phyloP scores from a whole-genome alignment of 2,113 vertebrate species.

The Vulpes ferrilata region DNA sequence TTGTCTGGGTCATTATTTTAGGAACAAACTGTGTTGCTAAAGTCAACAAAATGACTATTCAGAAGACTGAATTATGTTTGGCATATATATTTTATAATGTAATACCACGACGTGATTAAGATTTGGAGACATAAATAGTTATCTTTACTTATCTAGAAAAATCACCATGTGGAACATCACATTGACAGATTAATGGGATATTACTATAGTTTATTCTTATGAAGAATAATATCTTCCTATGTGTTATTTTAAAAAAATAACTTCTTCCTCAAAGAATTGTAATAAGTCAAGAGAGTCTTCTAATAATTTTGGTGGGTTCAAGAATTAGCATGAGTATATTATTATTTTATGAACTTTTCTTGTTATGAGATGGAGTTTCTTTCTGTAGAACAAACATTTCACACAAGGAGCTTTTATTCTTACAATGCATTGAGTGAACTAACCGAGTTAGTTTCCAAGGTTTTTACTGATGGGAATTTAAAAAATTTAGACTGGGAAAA shows the following conservation, averaged over 20 bases:
- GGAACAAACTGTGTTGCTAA: slow-evolving; percentile 19
- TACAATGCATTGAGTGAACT: background rate
- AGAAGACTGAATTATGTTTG: slow-evolving; percentile 39
- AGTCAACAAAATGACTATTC: background rate
- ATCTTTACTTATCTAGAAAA: slow-evolving; percentile 52
- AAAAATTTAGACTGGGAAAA: slow-evolving; percentile 51
- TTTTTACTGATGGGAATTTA: background rate
- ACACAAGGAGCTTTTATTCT: slow-evolving; percentile 47
- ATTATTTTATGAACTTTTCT: slow-evolving; percentile 35
- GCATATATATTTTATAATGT: slow-evolving; percentile 45
- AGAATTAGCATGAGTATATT: background rate
- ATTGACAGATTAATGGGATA: background rate
- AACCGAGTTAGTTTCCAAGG: slow-evolving; percentile 19
- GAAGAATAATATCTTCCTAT: background rate
- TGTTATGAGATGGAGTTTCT: background rate
- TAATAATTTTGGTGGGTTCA: background rate
- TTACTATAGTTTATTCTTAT: background rate
- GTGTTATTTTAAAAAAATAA: background rate
- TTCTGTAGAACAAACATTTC: slow-evolving; percentile 44
- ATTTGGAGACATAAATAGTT: background rate
- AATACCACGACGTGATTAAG: slow-evolving; percentile 12
- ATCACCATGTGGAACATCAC: background rate
- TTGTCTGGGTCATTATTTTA: slow-evolving; percentile 42
- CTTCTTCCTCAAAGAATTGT: background rate
- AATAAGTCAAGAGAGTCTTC: background rate